A percentile compares a stretch with the other conserved stretches of the same genome.
Evolutionary conservation across 2,113 vertebrate genomes (phyloP).

Genomic region (Crotalus horridus): DNA sequence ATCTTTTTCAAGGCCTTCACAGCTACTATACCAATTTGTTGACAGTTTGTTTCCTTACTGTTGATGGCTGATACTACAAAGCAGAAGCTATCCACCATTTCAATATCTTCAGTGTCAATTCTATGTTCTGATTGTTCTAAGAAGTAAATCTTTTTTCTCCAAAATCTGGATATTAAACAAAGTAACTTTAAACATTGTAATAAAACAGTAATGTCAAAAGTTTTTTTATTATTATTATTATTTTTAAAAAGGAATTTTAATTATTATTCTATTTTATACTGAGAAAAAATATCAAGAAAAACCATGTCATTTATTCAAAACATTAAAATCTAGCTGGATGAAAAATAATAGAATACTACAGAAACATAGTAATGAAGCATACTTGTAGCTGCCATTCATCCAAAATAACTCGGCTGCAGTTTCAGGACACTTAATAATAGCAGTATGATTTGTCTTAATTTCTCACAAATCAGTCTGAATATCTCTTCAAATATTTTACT

Average conservation of each 20-base stretch:
- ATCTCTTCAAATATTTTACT: constrained; percentile 46
- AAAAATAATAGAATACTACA: neutral
- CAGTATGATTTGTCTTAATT: constrained; percentile 62
- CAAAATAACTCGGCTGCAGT: constrained; percentile 65
- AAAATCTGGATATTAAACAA: neutral
- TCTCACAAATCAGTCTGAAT: constrained; percentile 62
- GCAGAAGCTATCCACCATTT: neutral
- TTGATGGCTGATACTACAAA: neutral
- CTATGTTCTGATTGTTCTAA: constrained; percentile 15
- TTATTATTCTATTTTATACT: neutral
- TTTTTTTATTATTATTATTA: neutral
- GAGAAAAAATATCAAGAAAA: constrained; percentile 21
- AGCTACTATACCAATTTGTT: neutral
- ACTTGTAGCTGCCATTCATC: constrained; percentile 70
- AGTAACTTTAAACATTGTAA: neutral
- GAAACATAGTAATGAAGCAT: constrained; percentile 58
- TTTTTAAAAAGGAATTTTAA: neutral
- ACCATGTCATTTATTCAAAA: constrained; percentile 6
- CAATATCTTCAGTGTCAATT: neutral
- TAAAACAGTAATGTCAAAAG: neutral
- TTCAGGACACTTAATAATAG: constrained; percentile 65
- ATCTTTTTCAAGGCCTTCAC: neutral
- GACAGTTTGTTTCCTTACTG: neutral
- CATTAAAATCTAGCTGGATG: constrained; percentile 4
- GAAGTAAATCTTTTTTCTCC: neutral